Percentiles rank a stretch among this genome's conserved stretches.
These are phyloP conservation scores for Drosophila nigricruria DNA, from an alignment of 2,888 invertebrate genomes.

Conservation along the genomic window DNA sequence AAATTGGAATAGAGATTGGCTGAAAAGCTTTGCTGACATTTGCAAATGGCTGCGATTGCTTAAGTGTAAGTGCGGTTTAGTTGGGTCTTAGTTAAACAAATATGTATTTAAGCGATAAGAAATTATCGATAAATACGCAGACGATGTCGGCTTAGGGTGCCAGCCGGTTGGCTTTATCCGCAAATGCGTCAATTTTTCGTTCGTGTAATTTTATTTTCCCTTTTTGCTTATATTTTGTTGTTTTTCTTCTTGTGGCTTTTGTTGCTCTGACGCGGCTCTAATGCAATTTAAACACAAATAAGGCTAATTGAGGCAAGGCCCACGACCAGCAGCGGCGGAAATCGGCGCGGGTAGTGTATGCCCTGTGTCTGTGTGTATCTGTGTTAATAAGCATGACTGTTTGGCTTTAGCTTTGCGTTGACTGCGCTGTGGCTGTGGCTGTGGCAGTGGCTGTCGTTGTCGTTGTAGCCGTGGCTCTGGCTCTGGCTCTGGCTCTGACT, in stretches of 20 bases:
- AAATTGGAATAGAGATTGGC: slow-evolving; percentile 29
- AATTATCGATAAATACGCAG: slow-evolving; percentile 67
- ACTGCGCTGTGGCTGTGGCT: slow-evolving; percentile 50
- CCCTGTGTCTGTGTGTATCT: slow-evolving; percentile 38
- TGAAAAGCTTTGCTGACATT: slow-evolving; percentile 44
- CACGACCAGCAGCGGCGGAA: slow-evolving; percentile 6
- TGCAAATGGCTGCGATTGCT: slow-evolving; percentile 58
- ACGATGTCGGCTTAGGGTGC: slow-evolving; percentile 56
- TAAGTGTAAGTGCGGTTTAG: slow-evolving; percentile 12
- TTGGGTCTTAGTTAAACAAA: slow-evolving; percentile 55
- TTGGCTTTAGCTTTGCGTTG: slow-evolving; percentile 64
- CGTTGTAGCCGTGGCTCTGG: slow-evolving; percentile 21
- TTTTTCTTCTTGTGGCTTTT: slow-evolving; percentile 37
- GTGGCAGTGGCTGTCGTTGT: slow-evolving; percentile 15
- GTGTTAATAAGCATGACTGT: slow-evolving; percentile 71
- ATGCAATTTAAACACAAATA: slow-evolving; percentile 77
- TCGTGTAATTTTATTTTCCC: slow-evolving; percentile 33
- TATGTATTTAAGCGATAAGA: slow-evolving; percentile 65
- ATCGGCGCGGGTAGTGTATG: slow-evolving; percentile 14
- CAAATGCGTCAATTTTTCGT: slow-evolving; percentile 54
- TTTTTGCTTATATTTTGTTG: not conserved
- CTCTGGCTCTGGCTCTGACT: slow-evolving; percentile 19
- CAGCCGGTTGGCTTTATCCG: slow-evolving; percentile 16
- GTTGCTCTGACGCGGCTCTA: slow-evolving; percentile 45
- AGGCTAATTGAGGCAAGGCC: slow-evolving; percentile 66